A percentile compares a stretch with the other conserved stretches of the same genome.
These are phyloP conservation scores for Anadara kagoshimensis DNA, from an alignment of 1,140 invertebrate genomes.

Conservation along the genomic window DNA sequence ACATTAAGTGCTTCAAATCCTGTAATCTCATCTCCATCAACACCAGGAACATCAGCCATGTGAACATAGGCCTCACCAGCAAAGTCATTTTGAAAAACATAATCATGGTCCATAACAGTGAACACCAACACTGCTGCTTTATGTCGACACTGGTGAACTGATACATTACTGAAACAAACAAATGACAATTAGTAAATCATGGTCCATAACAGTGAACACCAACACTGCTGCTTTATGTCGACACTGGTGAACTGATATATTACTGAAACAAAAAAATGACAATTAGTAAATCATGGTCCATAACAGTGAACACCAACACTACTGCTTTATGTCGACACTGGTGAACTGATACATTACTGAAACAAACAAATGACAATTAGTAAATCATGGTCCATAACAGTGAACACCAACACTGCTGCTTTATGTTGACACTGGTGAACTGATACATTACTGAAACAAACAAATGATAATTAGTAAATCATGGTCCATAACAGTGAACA, in stretches of 20 bases:
- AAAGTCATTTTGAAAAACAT: slow-evolving; percentile 95
- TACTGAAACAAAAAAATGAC: slow-evolving; percentile 76
- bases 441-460: too few relatives aligned
- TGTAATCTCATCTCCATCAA: slow-evolving; percentile 77
- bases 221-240: slow-evolving; percentile 86
- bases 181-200: slow-evolving; percentile 88
- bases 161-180: slow-evolving; percentile 81
- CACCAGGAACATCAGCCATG: slow-evolving; percentile 77
- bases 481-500: too few relatives aligned
- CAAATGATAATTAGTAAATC: too few relatives aligned
- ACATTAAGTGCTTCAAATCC: slow-evolving; percentile 81
- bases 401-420: too few relatives aligned
- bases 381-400: too few relatives aligned
- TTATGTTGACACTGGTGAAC: too few relatives aligned
- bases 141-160: slow-evolving; percentile 85
- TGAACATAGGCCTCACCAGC: slow-evolving; percentile 95
- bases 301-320: too few relatives aligned
- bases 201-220: slow-evolving; percentile 91
- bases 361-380: too few relatives aligned
- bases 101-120: slow-evolving; percentile 98
- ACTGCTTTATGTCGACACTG: too few relatives aligned
- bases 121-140: slow-evolving; percentile 89
- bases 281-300: slow-evolving; percentile 95
- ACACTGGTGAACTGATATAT: slow-evolving; percentile 87
- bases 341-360: too few relatives aligned